Base-by-base conservation (phyloP, 2,113 vertebrate species). In the Archocentrus centrarchus region DNA sequence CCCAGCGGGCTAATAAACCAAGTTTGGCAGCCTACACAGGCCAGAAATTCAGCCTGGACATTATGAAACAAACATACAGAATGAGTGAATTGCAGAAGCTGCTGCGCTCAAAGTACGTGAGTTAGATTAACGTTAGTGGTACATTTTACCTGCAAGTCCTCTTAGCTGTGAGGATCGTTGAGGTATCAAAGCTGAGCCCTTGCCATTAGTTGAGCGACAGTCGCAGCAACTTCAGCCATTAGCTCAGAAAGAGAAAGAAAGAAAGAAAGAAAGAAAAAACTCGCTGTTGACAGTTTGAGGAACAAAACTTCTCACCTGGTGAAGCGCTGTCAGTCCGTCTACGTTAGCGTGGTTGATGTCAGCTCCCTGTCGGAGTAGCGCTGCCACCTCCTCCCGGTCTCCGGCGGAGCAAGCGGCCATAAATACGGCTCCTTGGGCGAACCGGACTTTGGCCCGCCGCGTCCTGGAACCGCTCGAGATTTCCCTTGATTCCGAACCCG, bases 371-470 rank as follows among this genome's bases (percentile, higher is more conserved):
- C 94, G 89, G 79, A 97, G 94, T 75, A 97, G 93, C 58, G 89
- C 93, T 32, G 95, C 94, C 68, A 97, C 96, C 95, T 97, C 96
- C 60, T 96, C 96, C 90, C 86, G 94, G 94, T 97, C 96, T 55
- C 96, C 96, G 89, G 96, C 95, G 85, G 96, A 97, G 89, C 96
- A 97, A 81, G 96, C 96, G 78, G 96, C 96, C 96, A 97, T 97
- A 68, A 97, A 97, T 92, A 97, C 96, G 1, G 96, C 96, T 59
- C 96, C 96, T 70, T 97, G 96, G 14, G 95, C 95, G 92, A 97
- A 97, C 35, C 96, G 95, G 41, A 97, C 96, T 83, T 92, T 94
- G 41, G 93, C 84, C 39, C 95, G 89, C 50, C 94, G 93, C 85
- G 91, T 90, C 80, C 81, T 92, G 24, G 86, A 79, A 32, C 89